Conservation (phyloP, 2,797 vertebrate genomes). For the Chiroxiphia lanceolata region DNA sequence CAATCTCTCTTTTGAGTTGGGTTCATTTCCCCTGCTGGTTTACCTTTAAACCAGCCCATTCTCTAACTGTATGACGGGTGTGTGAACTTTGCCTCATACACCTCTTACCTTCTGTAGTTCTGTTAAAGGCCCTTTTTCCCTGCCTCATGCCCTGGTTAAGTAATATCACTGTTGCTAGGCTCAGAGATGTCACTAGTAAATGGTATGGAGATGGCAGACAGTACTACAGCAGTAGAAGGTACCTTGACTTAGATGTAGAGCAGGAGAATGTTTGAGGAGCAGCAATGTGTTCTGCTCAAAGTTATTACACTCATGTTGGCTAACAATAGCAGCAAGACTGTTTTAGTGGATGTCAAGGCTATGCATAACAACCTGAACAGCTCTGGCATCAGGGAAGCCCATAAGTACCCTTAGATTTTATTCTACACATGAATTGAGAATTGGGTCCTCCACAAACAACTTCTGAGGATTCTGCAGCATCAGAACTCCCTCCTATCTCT, state of each 20-base stretch:
- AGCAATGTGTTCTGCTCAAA: neutral
- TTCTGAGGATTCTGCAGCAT: neutral
- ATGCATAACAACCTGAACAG: neutral
- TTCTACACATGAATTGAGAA: neutral
- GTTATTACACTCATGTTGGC: neutral
- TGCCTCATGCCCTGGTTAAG: neutral
- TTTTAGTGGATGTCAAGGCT: neutral
- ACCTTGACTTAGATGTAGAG: neutral
- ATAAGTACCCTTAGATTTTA: neutral
- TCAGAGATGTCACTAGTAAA: neutral
- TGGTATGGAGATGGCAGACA: neutral
- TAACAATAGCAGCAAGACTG: neutral
- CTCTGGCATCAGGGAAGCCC: neutral
- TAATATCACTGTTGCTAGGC: neutral
- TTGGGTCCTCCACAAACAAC: neutral
- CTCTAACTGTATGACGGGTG: rapidly evolving
- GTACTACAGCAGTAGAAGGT: neutral
- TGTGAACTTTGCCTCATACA: neutral
- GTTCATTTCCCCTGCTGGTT: too few relatives aligned
- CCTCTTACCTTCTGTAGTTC: neutral
- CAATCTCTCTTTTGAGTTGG: too few relatives aligned
- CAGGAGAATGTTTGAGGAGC: neutral
- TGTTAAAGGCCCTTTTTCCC: neutral
- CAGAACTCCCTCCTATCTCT: neutral
- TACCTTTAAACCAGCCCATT: neutral